Evolutionary conservation across 1,140 invertebrate species (phyloP).

Genomic region (Archegozetes longisetosus): DNA sequence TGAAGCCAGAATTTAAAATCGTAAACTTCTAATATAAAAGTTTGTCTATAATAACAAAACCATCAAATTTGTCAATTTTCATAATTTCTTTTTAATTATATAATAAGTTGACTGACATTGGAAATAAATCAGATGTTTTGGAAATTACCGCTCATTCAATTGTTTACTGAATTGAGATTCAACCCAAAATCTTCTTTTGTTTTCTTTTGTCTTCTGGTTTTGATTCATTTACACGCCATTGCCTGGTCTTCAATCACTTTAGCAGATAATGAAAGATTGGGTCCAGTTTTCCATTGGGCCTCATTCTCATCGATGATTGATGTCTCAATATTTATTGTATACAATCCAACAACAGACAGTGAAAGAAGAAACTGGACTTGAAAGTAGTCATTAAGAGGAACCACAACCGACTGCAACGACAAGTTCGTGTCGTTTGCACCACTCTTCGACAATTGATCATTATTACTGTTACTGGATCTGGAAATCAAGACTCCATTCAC

Average conservation of each 20-base stretch:
- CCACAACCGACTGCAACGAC: conserved; percentile 43
- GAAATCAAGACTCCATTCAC: conserved; percentile 31
- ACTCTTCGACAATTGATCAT: conserved; percentile 22
- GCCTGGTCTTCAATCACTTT: conserved; percentile 13
- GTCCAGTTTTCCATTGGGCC: conserved; percentile 55
- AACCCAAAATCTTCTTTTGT: too few species aligned
- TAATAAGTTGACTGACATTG: too few species aligned
- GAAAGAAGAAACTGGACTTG: conserved; percentile 55
- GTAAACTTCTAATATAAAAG: too few species aligned
- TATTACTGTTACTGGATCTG: not conserved
- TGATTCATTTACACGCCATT: too few species aligned
- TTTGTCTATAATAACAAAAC: too few species aligned
- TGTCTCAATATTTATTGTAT: conserved; percentile 47
- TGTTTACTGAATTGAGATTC: too few species aligned
- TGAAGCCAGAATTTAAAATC: too few species aligned
- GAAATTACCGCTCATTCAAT: too few species aligned
- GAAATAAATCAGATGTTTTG: too few species aligned
- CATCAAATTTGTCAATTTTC: too few species aligned
- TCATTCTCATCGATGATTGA: conserved; percentile 52
- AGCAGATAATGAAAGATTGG: conserved; percentile 27
- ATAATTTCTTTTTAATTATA: too few species aligned
- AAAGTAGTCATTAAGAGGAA: conserved; percentile 61
- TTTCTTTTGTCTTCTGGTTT: too few species aligned
- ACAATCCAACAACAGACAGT: conserved; percentile 31
- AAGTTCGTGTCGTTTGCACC: conserved; percentile 32